Base-by-base conservation (phyloP, 1,140 invertebrate genomes). In the Apis laboriosa region DNA sequence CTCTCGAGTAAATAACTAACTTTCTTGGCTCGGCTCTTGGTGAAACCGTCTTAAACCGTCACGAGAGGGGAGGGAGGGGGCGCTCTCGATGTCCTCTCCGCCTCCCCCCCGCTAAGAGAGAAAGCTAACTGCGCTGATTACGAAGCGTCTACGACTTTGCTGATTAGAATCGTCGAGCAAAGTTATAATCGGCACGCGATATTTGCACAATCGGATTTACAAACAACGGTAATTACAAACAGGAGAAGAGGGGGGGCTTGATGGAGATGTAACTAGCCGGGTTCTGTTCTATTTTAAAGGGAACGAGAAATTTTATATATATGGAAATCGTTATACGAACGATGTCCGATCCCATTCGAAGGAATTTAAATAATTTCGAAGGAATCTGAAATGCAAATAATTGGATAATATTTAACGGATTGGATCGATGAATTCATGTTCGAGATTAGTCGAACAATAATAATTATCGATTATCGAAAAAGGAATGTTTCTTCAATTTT, bases 1-100 rank as follows among this genome's bases (percentile, higher is more conserved):
- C 83, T 81, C 68, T 70, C 78, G 83, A 89, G 90, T 90, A 88
- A 90, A 90, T 90, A 90, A 90, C 88, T 86, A 89, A 90, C 89
- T 90, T 90, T 90, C 89, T 85, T 89, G 86, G 83, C 88, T 84
- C 72, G 61, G 75, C 71, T 43, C 34, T 43, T 43, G 34, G 80
- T 19, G 73, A 24, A 24, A 24, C 67, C 79, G 80, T 67, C 89
- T 90, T 90, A 88, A 90, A 88, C 84, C 79, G 86, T 83, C 82
- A 82, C 83, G 86, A 72, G 34, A 43, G 34, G 34, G 34, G 34
- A 43, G 34, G 5, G 34, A 66, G 61, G 86, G 89, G 86, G 24
- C 24, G 24, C 72, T 74, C 72, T 74, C 74, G 81, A 81, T 77
- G 80, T 87, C 77, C 68, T 51, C 72, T 63, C 55, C 55, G 2